Evolutionary conservation across 1,140 invertebrate genomes (phyloP), one percentile per base, ranked within the genome.

Genomic region (Sitodiplosis mosellana): DNA sequence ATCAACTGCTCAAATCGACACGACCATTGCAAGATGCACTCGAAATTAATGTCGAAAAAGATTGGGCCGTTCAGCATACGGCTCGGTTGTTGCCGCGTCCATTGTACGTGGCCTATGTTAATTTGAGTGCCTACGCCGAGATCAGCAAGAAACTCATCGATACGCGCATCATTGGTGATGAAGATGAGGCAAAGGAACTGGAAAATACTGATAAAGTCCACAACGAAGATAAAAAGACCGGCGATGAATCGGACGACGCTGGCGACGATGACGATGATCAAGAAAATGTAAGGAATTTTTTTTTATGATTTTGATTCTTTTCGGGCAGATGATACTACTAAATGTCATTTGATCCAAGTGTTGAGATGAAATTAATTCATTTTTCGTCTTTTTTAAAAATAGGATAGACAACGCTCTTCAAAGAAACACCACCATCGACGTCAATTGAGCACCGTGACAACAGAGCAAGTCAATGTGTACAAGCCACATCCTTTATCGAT

Each of bases 11-110:
- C 22, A 77, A 85, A 73, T 75, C 86, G 1, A 87, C 88, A 10
- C 83, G 88, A 64, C 90, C 91, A 5, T 68, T 95, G 14, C 86
- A 94, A 65, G 86, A 91, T 59, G 83, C 89, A 55, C 71, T 95
- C 15, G 80, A 82, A 37, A 69, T 93, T 49, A 75, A 78, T n/a
- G 70, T 87, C 42, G 81, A 87, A 59, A 77, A 82, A 56, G 77
- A 79, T 48, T 72, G 80, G 55, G 75, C 79, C 53, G 76, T 88
- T 54, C 79, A 85, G 56, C 73, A 77, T 54, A 70, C 76, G 46
- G 86, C 88, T 12, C 68, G 75, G 36, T 74, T 86, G 51, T 68
- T 96, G 6, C 82, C 89, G 6, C 69, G 78, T 47, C 80, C 88
- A 5, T 66, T 97, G 0, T 96, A 92, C 69, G 75, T 93, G 49